Evolutionary conservation across 1,140 invertebrate species (phyloP), one percentile per base, ranked within the genome.

Genomic region (Psilanteris sp.): DNA sequence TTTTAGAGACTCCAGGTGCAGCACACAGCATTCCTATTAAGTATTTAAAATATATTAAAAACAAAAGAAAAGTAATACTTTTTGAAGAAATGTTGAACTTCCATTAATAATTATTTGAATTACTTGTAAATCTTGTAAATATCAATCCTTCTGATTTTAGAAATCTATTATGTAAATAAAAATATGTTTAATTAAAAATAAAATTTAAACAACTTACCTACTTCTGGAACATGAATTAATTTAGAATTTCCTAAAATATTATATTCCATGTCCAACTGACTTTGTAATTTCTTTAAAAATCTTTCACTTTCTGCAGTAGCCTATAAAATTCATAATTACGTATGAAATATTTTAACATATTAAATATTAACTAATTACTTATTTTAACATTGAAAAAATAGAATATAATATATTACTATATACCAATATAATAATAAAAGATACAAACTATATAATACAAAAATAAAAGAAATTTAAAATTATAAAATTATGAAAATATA

Each of bases 1-100:
- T 61, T 43, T 89, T 86, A 2, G 57, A 7, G 4, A 11, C 59
- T 26, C 82, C 85, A 46, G 78, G 68, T 2, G 85, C 87, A 43
- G 90, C 88, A 44, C 87, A 90, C 5, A 80, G 73, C 85, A 85
- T 82, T 74, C 89, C 90, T 91, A n/a, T n/a, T n/a, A n/a, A n/a
- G n/a, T n/a, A n/a, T n/a, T n/a, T n/a, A n/a, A n/a, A n/a, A n/a
- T n/a, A n/a, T n/a, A n/a, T n/a, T n/a, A n/a, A n/a, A n/a, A n/a
- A 71, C 27, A 80, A 74, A 57, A 32, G n/a, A 66, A 37, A 4
- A 46, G 14, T 1, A 7, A 8, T 26, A 7, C 4, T 7, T 4
- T 8, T 5, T 26, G n/a, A 26, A 26, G 0, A 29, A 29, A 1
- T 29, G 1, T 29, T 29, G 4, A 8, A 26, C 7, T 7, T 26